Evolutionary conservation across 1,140 invertebrate species (phyloP), one percentile per base, ranked within the genome.

Genomic region (Brachionus angularis): DNA sequence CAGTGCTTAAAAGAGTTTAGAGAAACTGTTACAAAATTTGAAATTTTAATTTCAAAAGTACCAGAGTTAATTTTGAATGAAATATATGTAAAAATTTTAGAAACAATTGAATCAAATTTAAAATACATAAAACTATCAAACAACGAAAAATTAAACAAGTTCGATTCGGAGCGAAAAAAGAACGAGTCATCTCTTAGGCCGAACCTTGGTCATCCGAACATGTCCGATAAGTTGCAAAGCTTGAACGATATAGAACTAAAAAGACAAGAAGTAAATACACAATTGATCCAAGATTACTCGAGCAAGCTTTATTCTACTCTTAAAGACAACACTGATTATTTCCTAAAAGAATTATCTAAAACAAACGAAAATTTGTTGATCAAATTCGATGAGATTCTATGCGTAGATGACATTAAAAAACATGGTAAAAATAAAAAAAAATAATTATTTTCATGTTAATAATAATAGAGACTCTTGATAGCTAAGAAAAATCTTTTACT

Each of bases 1-100:
- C 76, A 81, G 70, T 82, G 79, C 74, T 74, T 81, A 33, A 78
- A 81, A 75, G 80, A 79, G 12, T 46, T 67, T 46, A 39, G 42
- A 34, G 47, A 50, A 3, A 67, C 27, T 67, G 42, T 47, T 1
- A 67, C 42, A 8, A 50, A 67, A 50, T 67, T 67, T 47, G 62
- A 46, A 33, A 47, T 50, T 18, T 23, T 67, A 1, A 18, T 16
- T 47, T 39, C 62, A 2, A n/a, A 47, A 47, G 33, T 67, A 42
- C 62, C 47, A 1, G 42, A 50, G 31, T 31, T 67, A 8, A 42
- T 50, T 23, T 47, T 67, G 5, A 67, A 34, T 49, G 62, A 46
- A 31, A 46, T 47, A 31, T 67, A 33, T 42, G 42, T 46, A 27
- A 33, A 34, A 16, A 67, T 34, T 49, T 42, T 47, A 42, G 12